Conservation (phyloP, 2,797 vertebrate species). For the Crocidura indochinensis region DNA sequence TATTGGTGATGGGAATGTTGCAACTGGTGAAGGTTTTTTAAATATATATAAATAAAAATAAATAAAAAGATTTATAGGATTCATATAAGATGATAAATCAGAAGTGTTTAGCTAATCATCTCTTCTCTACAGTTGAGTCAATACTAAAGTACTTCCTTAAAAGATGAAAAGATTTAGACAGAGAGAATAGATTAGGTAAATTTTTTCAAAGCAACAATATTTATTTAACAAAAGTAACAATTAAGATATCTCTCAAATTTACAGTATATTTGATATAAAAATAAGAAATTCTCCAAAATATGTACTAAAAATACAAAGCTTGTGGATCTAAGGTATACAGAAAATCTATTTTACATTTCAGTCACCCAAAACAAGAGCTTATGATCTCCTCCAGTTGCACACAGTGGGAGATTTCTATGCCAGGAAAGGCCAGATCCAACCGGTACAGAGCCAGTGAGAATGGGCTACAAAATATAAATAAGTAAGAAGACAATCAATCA, state of each 20-base stretch:
- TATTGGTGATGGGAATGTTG: too few species aligned
- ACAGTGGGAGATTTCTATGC: slow-evolving; percentile 96
- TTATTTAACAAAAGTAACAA: slow-evolving; percentile 85
- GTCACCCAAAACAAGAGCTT: slow-evolving; percentile 98
- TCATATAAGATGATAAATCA: slow-evolving; percentile 47
- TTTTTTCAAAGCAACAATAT: slow-evolving; percentile 65
- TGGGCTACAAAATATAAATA: slow-evolving; percentile 91
- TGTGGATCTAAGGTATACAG: slow-evolving; percentile 63
- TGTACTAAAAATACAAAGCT: slow-evolving; percentile 76
- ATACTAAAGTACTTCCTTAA: slow-evolving; percentile 49
- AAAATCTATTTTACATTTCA: slow-evolving; percentile 94
- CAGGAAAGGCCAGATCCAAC: slow-evolving; percentile 97
- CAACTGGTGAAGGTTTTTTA: too few species aligned
- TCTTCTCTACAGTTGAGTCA: slow-evolving; percentile 28
- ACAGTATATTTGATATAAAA: slow-evolving; percentile 80
- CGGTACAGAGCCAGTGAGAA: slow-evolving; percentile 93
- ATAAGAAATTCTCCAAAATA: slow-evolving; percentile 80
- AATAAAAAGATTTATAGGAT: slow-evolving; percentile 22
- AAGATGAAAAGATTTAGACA: background rate
- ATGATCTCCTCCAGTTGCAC: slow-evolving; percentile 95
- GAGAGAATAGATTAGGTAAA: background rate
- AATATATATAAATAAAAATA: too few species aligned
- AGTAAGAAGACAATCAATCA: slow-evolving; percentile 38
- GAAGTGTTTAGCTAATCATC: slow-evolving; percentile 6
- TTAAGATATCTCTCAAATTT: slow-evolving; percentile 60